These are phyloP conservation scores for Orius insidiosus DNA, from an alignment of 1,140 invertebrate species.

Conservation along the genomic window DNA sequence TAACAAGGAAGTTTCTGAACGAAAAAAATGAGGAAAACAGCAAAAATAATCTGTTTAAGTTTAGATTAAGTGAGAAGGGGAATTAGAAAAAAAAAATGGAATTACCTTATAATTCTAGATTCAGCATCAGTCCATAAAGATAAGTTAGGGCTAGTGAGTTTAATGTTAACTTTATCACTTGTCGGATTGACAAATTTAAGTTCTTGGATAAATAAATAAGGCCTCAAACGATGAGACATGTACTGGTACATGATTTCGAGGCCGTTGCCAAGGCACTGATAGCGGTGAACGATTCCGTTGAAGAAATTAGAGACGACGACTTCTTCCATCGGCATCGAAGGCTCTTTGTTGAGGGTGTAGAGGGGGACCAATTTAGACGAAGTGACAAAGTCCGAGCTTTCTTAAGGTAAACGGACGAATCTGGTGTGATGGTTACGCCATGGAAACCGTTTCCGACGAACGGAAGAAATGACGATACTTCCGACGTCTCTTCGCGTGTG, in stretches of 20 bases:
- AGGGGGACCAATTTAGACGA: slow-evolving; percentile 56
- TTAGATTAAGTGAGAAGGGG: too few species aligned
- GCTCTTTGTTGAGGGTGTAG: slow-evolving; percentile 25
- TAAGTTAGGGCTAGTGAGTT: slow-evolving; percentile 1
- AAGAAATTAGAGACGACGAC: slow-evolving; percentile 45
- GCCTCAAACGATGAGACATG: slow-evolving; percentile 61
- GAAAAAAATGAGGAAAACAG: too few species aligned
- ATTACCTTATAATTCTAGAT: not conserved
- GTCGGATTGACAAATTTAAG: slow-evolving; percentile 58
- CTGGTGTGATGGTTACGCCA: slow-evolving; percentile 41
- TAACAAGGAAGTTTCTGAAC: too few species aligned
- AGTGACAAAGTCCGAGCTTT: slow-evolving; percentile 50
- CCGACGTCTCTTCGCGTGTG: slow-evolving; percentile 32
- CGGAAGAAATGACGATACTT: slow-evolving; percentile 44
- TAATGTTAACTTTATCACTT: slow-evolving; percentile 18
- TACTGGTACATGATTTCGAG: slow-evolving; percentile 48
- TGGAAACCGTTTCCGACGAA: slow-evolving; percentile 66
- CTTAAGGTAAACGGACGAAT: slow-evolving; percentile 49
- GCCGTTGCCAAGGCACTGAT: slow-evolving; percentile 43
- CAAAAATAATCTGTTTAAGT: too few species aligned
- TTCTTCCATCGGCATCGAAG: slow-evolving; percentile 25
- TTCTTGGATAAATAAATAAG: slow-evolving; percentile 62
- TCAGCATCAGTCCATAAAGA: not conserved
- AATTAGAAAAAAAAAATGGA: too few species aligned
- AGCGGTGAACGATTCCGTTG: slow-evolving; percentile 47